phyloP scores from a whole-genome alignment of 2,113 vertebrate genomes.

The Ovibos moschatus region DNA sequence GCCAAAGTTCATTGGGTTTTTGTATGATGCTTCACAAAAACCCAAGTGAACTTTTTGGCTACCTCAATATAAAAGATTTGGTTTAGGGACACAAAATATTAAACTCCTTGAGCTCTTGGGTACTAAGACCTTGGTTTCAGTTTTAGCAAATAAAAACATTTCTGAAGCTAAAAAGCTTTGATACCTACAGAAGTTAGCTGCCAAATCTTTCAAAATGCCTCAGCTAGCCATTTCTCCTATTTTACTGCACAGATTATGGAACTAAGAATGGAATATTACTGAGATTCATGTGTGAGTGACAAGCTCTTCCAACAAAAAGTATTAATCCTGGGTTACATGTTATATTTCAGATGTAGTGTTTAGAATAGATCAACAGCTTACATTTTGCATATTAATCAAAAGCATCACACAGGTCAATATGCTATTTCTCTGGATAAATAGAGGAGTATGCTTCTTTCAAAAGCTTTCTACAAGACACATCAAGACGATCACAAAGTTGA shows the following conservation, averaged over 20 bases:
- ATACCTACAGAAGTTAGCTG: background rate
- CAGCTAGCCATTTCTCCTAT: background rate
- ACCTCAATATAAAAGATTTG: background rate
- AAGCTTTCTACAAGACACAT: background rate
- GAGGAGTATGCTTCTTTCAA: background rate
- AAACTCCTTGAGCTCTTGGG: background rate
- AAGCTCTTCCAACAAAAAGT: background rate
- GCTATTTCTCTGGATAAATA: slow-evolving; percentile 5
- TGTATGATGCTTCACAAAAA: background rate
- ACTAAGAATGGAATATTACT: background rate
- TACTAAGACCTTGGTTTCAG: background rate
- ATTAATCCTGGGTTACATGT: background rate
- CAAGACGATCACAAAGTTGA: background rate
- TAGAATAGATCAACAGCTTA: background rate
- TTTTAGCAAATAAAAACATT: background rate
- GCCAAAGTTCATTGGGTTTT: background rate
- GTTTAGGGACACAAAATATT: background rate
- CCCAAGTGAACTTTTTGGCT: background rate
- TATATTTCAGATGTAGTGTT: background rate
- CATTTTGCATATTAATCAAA: background rate
- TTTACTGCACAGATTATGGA: background rate
- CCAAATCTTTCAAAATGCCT: background rate
- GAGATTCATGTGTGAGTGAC: background rate
- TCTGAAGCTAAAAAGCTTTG: background rate
- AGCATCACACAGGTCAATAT: background rate